Conservation (phyloP, 2,797 vertebrate species). For the Crax fasciolata region DNA sequence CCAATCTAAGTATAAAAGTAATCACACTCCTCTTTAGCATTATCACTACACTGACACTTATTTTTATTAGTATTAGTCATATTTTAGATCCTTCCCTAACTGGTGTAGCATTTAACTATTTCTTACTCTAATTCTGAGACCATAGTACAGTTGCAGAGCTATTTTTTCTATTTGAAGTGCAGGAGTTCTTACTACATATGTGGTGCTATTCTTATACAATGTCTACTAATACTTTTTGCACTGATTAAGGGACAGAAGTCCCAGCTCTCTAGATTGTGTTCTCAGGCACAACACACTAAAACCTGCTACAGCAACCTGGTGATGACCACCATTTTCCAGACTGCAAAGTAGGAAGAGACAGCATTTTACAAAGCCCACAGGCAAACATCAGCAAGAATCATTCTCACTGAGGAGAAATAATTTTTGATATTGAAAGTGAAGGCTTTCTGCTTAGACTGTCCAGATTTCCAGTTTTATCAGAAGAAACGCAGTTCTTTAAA, state of each 20-base stretch:
- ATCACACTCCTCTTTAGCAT: conserved; percentile 73
- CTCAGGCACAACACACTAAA: not conserved
- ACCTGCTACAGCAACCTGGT: not conserved
- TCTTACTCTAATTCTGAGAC: conserved; percentile 11
- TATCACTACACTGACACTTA: conserved; percentile 80
- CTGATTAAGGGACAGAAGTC: not conserved
- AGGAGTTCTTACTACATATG: not conserved
- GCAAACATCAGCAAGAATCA: not conserved
- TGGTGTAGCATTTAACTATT: conserved; percentile 54
- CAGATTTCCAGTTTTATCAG: not conserved
- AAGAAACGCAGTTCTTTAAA: not conserved
- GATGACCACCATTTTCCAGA: not conserved
- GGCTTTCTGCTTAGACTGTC: not conserved
- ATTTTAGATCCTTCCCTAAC: conserved; percentile 35
- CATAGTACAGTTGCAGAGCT: not conserved
- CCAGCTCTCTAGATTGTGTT: not conserved
- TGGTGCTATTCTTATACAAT: not conserved
- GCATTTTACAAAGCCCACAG: not conserved
- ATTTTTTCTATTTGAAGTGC: not conserved
- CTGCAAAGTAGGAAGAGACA: not conserved
- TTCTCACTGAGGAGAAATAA: not conserved
- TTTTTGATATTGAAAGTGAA: not conserved
- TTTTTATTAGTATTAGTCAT: conserved; percentile 75
- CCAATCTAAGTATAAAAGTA: conserved; percentile 75
- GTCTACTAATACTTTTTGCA: not conserved